Base-by-base conservation (phyloP, 2,888 invertebrate species). In the Eupithecia insigniata region DNA sequence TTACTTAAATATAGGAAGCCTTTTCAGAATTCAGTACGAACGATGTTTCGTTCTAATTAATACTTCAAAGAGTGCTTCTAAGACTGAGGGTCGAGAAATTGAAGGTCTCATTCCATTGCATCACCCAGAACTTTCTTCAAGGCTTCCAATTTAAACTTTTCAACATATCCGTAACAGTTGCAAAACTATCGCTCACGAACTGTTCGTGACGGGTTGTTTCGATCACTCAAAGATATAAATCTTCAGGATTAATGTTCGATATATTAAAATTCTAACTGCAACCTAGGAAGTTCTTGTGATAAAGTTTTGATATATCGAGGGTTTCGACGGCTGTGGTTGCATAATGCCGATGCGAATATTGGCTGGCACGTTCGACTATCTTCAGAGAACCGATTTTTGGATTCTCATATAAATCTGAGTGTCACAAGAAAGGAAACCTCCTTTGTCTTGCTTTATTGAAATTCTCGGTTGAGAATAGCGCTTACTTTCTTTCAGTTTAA, bases 141-240 rank as follows among this genome's bases (percentile, higher is more conserved):
- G 39, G 36, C 60, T 36, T 18, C 55, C 66, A 65, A 55, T 67
- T 70, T 32, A 67, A 72, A 73, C 62, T 73, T 67, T 64, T 36
- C 67, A 64, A 65, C 55, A 58, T 66, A 66, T 14, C 69, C 67
- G 60, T 34, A 36, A 60, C 68, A 60, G 26, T 51, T 70, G 64
- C 58, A 70, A 67, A 70, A 67, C 73, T 70, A 73, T 70, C 58
- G 67, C 69, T 73, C 65, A 67, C 67, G 64, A 70, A 66, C 32
- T 39, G 69, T 64, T 64, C 66, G 70, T 74, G 73, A 74, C 70
- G 60, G 67, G 70, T 71, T 51, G n/a, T 51, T 58, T 62, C 74
- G 61, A 76, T 79, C 74, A 75, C 65, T 74, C 75, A 73, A 60
- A 55, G 71, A 77, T 70, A 77, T 73, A 71, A 71, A 77, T 76